Evolutionary conservation across 2,888 invertebrate species (phyloP).

Genomic region (Diaperis boleti): DNA sequence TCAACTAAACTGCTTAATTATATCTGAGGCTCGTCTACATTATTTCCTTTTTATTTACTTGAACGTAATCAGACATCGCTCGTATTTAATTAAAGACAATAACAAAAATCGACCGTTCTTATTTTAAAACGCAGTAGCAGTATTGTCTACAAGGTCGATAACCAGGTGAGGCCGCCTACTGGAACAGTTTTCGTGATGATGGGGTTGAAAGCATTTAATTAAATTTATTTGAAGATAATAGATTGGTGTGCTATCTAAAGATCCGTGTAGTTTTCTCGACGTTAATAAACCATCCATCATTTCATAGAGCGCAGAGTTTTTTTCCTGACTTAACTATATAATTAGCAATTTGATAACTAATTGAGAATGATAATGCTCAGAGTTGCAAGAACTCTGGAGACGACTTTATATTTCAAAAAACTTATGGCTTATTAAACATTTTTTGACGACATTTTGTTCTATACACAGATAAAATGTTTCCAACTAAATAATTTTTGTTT

Average conservation of each 20-base stretch:
- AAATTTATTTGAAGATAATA: slow-evolving; percentile 7
- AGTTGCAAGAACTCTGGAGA: background rate
- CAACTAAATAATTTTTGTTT: too few species aligned
- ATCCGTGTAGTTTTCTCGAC: background rate
- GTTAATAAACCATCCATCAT: background rate
- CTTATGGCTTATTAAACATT: too few species aligned
- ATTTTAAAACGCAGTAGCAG: slow-evolving; percentile 3
- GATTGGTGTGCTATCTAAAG: background rate
- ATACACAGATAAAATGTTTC: too few species aligned
- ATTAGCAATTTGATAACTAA: background rate
- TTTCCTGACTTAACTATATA: background rate
- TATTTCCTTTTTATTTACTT: background rate
- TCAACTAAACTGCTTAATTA: background rate
- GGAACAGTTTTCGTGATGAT: slow-evolving; percentile 11
- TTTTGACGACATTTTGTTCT: too few species aligned
- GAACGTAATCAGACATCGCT: too few species aligned
- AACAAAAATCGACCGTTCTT: slow-evolving; percentile 2
- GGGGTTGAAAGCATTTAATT: slow-evolving; percentile 13
- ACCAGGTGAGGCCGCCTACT: slow-evolving; percentile 4
- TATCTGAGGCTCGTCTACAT: background rate
- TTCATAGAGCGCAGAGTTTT: background rate
- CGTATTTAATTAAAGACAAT: slow-evolving; percentile 9
- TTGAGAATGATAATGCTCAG: background rate
- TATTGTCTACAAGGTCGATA: slow-evolving; percentile 15
- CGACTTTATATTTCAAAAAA: too few species aligned